phyloP scores from a whole-genome alignment of 64 coral and sea anemone genomes.

The Stichodactyla mertensii region DNA sequence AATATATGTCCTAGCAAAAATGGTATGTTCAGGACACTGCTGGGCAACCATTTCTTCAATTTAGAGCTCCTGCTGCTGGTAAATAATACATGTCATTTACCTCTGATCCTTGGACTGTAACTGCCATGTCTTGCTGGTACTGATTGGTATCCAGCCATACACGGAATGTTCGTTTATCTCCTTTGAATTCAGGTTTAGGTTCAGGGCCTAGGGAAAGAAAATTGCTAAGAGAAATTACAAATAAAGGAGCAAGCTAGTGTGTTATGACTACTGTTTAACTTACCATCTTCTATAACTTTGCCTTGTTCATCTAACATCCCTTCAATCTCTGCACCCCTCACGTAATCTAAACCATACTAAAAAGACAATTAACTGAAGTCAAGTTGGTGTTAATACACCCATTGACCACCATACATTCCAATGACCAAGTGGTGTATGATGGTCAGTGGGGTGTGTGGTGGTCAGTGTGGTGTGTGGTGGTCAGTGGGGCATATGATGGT shows the following conservation, averaged over 20 bases:
- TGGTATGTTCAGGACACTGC: too few species aligned
- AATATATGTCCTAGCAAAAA: too few species aligned
- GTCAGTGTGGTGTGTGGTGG: too few species aligned
- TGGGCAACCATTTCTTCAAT: too few species aligned
- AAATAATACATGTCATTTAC: background rate
- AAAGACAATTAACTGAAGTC: background rate
- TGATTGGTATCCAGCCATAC: conserved; percentile 88
- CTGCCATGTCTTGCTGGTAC: conserved; percentile 84
- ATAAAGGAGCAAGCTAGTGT: background rate
- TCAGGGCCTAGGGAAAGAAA: conserved; percentile 50
- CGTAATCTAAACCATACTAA: conserved; percentile 92
- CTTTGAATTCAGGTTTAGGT: conserved; percentile 82
- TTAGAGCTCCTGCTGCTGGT: too few species aligned
- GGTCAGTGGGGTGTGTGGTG: too few species aligned
- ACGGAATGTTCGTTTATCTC: conserved; percentile 66
- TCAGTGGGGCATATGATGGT: too few species aligned
- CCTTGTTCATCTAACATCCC: conserved; percentile 98
- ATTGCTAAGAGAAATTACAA: background rate
- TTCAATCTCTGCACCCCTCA: conserved; percentile 91
- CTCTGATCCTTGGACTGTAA: conserved; percentile 76
- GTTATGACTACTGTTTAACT: background rate
- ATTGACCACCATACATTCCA: too few species aligned
- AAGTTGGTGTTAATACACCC: too few species aligned
- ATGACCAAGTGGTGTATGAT: too few species aligned
- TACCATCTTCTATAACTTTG: conserved; percentile 98